phyloP scores from a whole-genome alignment of 64 coral and sea anemone genomes.

The Pocillopora verrucosa region DNA sequence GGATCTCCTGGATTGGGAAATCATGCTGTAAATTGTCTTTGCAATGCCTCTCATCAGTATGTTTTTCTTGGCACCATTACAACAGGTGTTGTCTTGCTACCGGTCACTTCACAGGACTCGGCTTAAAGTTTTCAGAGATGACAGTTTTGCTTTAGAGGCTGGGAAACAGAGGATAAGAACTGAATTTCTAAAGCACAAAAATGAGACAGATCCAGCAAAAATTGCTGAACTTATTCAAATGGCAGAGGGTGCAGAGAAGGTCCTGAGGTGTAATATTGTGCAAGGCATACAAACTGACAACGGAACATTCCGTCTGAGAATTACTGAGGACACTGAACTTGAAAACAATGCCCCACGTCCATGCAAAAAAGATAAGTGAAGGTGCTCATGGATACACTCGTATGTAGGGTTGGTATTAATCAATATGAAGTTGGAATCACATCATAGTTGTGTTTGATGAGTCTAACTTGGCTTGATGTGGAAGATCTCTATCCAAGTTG shows the following conservation, averaged over 20 bases:
- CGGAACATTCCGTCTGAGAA: slow-evolving; percentile 51
- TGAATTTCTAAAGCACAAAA: slow-evolving; percentile 81
- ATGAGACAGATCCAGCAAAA: slow-evolving; percentile 68
- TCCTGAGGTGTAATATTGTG: slow-evolving; percentile 70
- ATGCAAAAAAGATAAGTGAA: not conserved
- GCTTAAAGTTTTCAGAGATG: slow-evolving; percentile 79
- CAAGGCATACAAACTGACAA: slow-evolving; percentile 62
- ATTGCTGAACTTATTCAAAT: slow-evolving; percentile 68
- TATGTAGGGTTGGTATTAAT: no score
- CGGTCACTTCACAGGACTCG: slow-evolving; percentile 67
- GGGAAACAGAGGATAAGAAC: slow-evolving; percentile 61
- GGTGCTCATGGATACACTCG: no score
- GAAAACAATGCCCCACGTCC: slow-evolving; percentile 69
- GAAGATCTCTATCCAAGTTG: no score
- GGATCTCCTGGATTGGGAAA: not conserved
- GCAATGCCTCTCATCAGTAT: not conserved
- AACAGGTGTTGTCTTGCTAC: slow-evolving; percentile 81
- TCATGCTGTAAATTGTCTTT: not conserved
- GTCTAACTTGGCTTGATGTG: no score
- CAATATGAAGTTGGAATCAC: no score
- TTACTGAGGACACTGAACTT: slow-evolving; percentile 66
- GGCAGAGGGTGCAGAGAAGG: slow-evolving; percentile 72
- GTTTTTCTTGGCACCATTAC: not conserved
- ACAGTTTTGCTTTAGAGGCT: slow-evolving; percentile 61
- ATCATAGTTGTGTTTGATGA: no score